Evolutionary conservation across 2,113 vertebrate species (phyloP).

Genomic region (Aphyosemion australe): DNA sequence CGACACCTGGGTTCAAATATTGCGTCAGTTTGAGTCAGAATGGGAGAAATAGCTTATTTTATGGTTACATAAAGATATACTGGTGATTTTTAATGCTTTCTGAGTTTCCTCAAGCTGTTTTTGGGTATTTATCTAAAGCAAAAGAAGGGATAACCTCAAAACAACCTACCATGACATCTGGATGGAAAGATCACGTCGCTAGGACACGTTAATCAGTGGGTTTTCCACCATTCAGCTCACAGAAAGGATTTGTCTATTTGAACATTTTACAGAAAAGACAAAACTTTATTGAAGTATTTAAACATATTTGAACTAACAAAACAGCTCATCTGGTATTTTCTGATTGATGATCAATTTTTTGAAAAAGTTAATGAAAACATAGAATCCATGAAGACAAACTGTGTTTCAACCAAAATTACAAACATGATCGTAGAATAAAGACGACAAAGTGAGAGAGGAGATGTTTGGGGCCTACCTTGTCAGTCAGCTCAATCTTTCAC

Average conservation of each 20-base stretch:
- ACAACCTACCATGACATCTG: slow-evolving; percentile 41
- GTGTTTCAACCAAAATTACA: neutral
- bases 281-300: neutral
- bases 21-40: neutral
- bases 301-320: neutral
- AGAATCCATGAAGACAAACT: neutral
- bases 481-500: slow-evolving; percentile 23
- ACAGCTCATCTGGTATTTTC: neutral
- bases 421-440: neutral
- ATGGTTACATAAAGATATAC: neutral
- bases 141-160: slow-evolving; percentile 31
- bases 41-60: neutral
- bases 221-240: slow-evolving; percentile 27
- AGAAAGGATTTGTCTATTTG: neutral
- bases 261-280: neutral
- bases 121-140: neutral
- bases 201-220: slow-evolving; percentile 28
- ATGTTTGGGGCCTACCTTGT: slow-evolving; percentile 48
- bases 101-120: neutral
- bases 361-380: neutral
- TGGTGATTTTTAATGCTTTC: neutral
- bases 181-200: slow-evolving; percentile 45
- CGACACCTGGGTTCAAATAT: neutral
- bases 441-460: slow-evolving; percentile 6
- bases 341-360: neutral